Percentiles rank a stretch among this genome's conserved stretches.
Evolutionary conservation across 2,888 invertebrate genomes (phyloP).

Genomic region (Drosophila pegasa): DNA sequence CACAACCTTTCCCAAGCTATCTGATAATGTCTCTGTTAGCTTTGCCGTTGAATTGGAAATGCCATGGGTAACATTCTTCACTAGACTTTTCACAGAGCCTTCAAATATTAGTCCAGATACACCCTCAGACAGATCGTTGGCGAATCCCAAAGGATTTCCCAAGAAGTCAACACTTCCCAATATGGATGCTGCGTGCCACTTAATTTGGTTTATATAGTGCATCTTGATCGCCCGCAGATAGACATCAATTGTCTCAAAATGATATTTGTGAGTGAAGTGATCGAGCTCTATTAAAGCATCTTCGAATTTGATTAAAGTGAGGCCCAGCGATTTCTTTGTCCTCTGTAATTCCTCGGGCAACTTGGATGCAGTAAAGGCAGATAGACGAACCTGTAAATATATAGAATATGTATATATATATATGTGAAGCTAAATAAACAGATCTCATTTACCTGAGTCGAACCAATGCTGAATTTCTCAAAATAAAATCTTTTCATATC

Average conservation of each 20-base stretch:
- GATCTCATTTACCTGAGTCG: constrained; percentile 88
- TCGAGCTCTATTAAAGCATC: constrained; percentile 97
- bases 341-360: constrained; percentile 90
- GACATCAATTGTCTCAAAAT: constrained; percentile 95
- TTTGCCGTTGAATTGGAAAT: constrained; percentile 99
- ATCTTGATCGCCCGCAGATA: constrained; percentile 92
- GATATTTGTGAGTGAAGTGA: constrained; percentile 93
- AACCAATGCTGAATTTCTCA: constrained; percentile 91
- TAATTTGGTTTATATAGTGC: constrained; percentile 95
- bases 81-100: constrained; percentile 95
- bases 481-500: constrained; percentile 95
- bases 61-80: constrained; percentile 98
- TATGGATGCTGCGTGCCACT: constrained; percentile 98
- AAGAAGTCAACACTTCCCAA: constrained; percentile 98
- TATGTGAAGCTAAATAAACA: neutral
- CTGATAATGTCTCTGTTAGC: constrained; percentile 95
- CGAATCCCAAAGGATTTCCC: constrained; percentile 98
- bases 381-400: constrained; percentile 90
- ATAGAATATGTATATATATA: neutral
- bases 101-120: constrained; percentile 96
- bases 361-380: constrained; percentile 95
- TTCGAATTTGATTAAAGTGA: constrained; percentile 97
- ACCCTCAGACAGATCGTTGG: constrained; percentile 98
- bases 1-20: constrained; percentile 94
- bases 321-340: constrained; percentile 93